A percentile compares a stretch with the other conserved stretches of the same genome.
Conservation (phyloP, 1,140 invertebrate genomes). For the Bactericera cockerelli region DNA sequence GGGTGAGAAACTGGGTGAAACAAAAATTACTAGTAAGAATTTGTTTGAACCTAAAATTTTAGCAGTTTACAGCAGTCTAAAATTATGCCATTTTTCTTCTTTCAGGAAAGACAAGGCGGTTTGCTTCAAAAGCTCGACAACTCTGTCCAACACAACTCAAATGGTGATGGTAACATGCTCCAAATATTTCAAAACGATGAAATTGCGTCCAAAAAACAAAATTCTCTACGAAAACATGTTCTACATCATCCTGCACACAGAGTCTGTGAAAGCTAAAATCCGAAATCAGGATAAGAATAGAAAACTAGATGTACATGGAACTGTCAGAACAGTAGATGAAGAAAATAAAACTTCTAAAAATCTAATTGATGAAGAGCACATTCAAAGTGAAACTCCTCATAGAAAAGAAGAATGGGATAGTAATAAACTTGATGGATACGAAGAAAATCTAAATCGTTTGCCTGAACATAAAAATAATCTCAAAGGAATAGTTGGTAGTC, state of each 20-base stretch:
- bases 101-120: neutral
- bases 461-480: neutral
- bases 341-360: neutral
- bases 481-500: no score
- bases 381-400: no score
- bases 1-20: no score
- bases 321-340: no score
- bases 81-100: neutral
- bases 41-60: no score
- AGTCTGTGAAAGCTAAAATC: neutral
- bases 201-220: conserved; percentile 8
- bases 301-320: no score
- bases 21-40: no score
- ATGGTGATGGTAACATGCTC: conserved; percentile 22
- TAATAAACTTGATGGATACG: no score
- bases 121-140: conserved; percentile 9
- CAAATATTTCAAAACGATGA: conserved; percentile 29
- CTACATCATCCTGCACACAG: neutral
- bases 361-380: neutral
- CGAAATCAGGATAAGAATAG: neutral
- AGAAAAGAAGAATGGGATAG: no score
- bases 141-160: conserved; percentile 27
- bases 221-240: neutral
- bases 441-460: no score
- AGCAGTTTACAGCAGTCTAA: no score